Conservation (phyloP, 2,113 vertebrate genomes). For the Lepisosteus oculatus region DNA sequence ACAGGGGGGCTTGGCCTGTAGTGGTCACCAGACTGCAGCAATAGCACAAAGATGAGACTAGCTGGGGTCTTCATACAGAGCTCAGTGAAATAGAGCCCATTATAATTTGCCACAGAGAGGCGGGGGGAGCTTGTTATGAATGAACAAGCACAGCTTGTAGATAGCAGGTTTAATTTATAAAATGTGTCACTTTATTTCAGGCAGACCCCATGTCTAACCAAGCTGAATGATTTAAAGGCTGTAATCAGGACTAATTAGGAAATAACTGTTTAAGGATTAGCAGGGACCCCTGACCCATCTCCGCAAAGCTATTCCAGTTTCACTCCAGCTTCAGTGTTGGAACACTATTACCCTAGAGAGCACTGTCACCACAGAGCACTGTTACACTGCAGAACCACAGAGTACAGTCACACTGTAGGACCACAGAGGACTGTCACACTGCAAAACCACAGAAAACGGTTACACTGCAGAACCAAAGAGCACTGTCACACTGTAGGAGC, state of each 20-base stretch:
- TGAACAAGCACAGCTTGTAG: conserved; percentile 47
- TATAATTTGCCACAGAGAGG: not conserved
- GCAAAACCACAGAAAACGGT: too few species aligned
- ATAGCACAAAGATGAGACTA: conserved; percentile 61
- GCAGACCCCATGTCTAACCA: conserved; percentile 35
- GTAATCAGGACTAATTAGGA: conserved; percentile 72
- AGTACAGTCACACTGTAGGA: too few species aligned
- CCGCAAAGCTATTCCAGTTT: conserved; percentile 15
- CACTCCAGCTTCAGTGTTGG: not conserved
- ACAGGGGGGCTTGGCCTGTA: conserved; percentile 59
- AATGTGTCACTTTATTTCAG: conserved; percentile 67
- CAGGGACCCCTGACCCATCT: conserved; percentile 36
- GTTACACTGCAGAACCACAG: too few species aligned
- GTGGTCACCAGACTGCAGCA: conserved; percentile 51
- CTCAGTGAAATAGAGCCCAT: conserved; percentile 7
- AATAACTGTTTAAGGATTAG: conserved; percentile 71
- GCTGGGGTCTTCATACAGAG: conserved; percentile 44
- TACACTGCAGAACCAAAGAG: too few species aligned
- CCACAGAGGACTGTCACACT: too few species aligned
- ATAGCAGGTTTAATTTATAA: conserved; percentile 66
- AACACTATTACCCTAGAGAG: too few species aligned
- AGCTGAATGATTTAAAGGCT: conserved; percentile 63
- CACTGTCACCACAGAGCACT: too few species aligned
- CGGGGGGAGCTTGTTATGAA: conserved; percentile 15
- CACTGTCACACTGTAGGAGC: too few species aligned